Evolutionary conservation across 2,888 invertebrate species (phyloP), one percentile per base, ranked within the genome.

Genomic region (Tanaodytes sp.): DNA sequence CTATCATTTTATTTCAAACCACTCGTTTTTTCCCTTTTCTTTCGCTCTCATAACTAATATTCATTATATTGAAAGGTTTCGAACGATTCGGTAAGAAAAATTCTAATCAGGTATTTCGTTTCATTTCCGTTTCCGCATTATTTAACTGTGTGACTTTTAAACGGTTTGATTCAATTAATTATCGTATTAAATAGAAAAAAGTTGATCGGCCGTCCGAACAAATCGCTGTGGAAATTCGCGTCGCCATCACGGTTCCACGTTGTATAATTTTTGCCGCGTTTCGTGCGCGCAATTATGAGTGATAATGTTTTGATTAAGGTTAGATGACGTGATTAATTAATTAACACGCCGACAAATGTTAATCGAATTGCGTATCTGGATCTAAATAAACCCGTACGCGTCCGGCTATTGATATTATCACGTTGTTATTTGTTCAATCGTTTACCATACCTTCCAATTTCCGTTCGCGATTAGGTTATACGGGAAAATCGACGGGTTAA

Each of bases 371-470:
- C 45, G 45, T 58, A 51, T 51, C 36, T 30, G 27, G 31, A 61
- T 51, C 46, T 57, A 57, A 63, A 68, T 68, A 45, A 52, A 58
- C 48, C 8, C 8, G 23, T 5, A 23, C 23, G 4, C 4, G 23
- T 23, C 52, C 58, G 57, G 63, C 49, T n/a, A 69, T 54, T 59
- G 63, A 64, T 69, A 69, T 39, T 30, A 64, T 40, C 59, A 19
- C 39, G 51, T 23, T 61, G 57, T 49, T 40, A 49, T 65, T 71
- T 66, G 52, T 63, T 48, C 52, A 54, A 37, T 49, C 71, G 58
- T 62, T 63, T 62, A 55, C 70, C 61, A 65, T 64, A 61, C 61
- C 70, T 70, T 65, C 46, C 70, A 70, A 70, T 71, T 71, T 66
- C 59, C 58, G 58, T 16, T 55, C 37, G 49, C 62, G 66, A 71